Percentiles rank a stretch among this genome's conserved stretches.
Conservation (phyloP, 2,888 invertebrate species). For the Criorhina ranunculi region DNA sequence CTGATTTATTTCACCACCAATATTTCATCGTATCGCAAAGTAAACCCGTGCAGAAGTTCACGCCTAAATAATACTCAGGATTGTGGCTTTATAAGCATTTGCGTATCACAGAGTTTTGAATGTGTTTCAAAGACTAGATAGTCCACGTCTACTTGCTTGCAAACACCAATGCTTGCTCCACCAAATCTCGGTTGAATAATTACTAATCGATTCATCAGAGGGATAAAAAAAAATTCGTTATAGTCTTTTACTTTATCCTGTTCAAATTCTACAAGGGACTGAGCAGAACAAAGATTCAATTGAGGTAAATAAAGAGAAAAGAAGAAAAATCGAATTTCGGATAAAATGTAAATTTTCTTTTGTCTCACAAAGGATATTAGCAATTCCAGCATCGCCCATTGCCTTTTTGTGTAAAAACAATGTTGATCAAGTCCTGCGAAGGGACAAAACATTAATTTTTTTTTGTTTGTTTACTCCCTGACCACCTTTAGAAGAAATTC, state of each 20-base stretch:
- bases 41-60: neutral
- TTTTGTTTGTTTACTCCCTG: conserved; percentile 35
- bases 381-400: conserved; percentile 42
- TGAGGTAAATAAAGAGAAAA: conserved; percentile 22
- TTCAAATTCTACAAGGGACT: neutral
- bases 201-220: conserved; percentile 15
- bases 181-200: conserved; percentile 4
- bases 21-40: conserved; percentile 29
- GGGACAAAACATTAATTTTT: conserved; percentile 27
- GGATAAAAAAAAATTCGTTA: neutral
- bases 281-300: neutral
- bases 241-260: conserved; percentile 10
- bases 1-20: conserved; percentile 48
- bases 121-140: neutral
- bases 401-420: conserved; percentile 7
- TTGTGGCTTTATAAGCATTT: neutral
- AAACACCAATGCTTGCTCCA: neutral
- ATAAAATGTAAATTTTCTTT: conserved; percentile 65
- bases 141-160: neutral
- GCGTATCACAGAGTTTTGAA: neutral
- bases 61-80: neutral
- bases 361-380: conserved; percentile 55
- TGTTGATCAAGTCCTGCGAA: conserved; percentile 19
- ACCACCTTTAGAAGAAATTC: conserved; percentile 30
- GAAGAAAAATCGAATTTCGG: conserved; percentile 64